Evolutionary conservation across 2,888 invertebrate genomes (phyloP), one percentile per base, ranked within the genome.

Genomic region (Fragum whitleyi): DNA sequence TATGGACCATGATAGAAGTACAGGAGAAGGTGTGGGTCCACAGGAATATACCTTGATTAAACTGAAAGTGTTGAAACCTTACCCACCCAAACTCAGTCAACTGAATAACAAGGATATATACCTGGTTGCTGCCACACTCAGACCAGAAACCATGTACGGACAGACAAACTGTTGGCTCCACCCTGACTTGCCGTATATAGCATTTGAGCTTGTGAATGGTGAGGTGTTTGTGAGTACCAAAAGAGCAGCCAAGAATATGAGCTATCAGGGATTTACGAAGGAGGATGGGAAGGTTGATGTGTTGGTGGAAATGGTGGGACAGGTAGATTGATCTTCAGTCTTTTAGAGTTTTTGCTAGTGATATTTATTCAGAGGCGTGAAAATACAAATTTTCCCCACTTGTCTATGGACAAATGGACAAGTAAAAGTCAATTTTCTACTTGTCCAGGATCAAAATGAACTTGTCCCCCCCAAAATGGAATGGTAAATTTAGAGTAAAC

Each of bases 121-220:
- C 93, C 95, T 99, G 81, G 98, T 99, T 16, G 99, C 99, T 23
- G 99, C 99, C 11, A 99, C 99, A 6, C 95, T 99, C n/a, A 95
- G 99, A 79, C 99, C 99, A 0, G 99, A 99, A 95, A 99, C 99
- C 0, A 99, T 99, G 99, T 99, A 99, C 93, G 99, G 99, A 0
- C 99, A 99, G 95, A 99, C 99, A 0, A 99, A 99, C 93, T 99
- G 99, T 94, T 99, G 99, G 98, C 94, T 99, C 3, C 97, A 97
- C 92, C 99, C 99, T 0, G 98, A 99, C 92, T 97, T 99, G 92
- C 96, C 96, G 86, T 99, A 99, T 92, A 96, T 99, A 86, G 98
- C 97, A 0, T 97, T 98, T 93, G 95, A 96, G 91, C 92, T 92
- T 3, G 96, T 96, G 3, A 95, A 95, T 19, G 90, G 93, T 9